phyloP scores from a whole-genome alignment of 2,113 vertebrate genomes.

The Psammodynastes pulverulentus region DNA sequence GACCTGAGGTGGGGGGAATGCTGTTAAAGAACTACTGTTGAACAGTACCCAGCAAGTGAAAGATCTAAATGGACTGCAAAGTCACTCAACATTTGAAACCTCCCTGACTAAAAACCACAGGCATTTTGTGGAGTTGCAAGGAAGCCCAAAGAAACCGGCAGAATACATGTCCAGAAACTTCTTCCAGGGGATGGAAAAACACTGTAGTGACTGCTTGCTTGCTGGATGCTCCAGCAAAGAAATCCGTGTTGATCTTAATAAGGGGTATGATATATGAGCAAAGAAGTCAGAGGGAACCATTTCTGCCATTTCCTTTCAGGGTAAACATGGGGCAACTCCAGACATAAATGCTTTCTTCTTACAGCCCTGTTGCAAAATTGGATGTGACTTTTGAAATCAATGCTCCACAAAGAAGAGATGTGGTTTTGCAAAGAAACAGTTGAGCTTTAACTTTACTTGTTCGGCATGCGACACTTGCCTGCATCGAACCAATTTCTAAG shows the following conservation, averaged over 20 bases:
- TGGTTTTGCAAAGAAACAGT: neutral
- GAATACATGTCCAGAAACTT: neutral
- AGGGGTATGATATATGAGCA: neutral
- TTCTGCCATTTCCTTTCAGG: neutral
- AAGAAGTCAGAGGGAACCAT: neutral
- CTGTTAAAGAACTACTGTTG: conserved; percentile 12
- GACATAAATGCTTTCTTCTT: neutral
- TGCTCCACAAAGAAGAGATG: neutral
- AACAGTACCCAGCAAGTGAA: conserved; percentile 21
- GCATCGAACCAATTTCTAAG: neutral
- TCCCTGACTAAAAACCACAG: conserved; percentile 15
- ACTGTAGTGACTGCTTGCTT: neutral
- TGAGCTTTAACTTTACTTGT: neutral
- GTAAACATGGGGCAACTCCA: neutral
- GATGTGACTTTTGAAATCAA: neutral
- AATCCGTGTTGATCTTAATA: neutral
- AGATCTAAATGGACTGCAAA: conserved; percentile 23
- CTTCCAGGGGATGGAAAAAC: conserved; percentile 20
- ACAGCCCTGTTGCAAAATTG: neutral
- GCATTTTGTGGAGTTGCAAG: neutral
- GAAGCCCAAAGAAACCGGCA: conserved; percentile 19
- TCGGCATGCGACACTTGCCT: neutral
- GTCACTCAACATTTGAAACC: neutral
- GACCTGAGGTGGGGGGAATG: neutral
- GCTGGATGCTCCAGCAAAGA: neutral